Evolutionary conservation across 35 echinoderm and acorn worm species (phyloP), one percentile per base, ranked within the genome.

Genomic region (Holothuria glaberrima): DNA sequence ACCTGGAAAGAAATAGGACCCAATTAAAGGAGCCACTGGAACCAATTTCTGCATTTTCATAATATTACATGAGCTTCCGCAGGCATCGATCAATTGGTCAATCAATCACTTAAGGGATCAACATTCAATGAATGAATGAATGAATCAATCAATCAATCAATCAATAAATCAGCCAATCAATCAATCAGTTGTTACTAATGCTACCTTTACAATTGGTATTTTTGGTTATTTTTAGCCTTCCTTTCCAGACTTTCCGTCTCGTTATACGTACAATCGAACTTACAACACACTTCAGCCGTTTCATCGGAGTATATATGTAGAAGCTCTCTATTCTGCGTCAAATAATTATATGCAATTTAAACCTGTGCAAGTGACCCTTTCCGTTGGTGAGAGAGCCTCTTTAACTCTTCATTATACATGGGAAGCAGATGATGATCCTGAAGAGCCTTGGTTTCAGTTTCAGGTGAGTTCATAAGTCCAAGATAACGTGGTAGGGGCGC

Each of bases 261-360:
- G 19, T 58, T 76, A 67, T 31, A 34, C 69, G 21, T 78, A 70
- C 10, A 36, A 66, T 35, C 27, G 6, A 19, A 35, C 84, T 89
- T 56, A 76, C 91, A 27, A 68, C 68, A 32, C 56, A 30, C 36
- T 94, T 31, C 13, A 52, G 57, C 59, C 30, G 9, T 30, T 68
- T 48, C 6, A 63, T 31, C 71, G 34, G 3, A 41, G 31, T n/a
- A 3, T 41, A 16, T 21, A 45, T 16, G 18, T 75, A 18, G 33
- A 82, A 26, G 82, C 93, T 14, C 57, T 82, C 9, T 94, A 87
- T 33, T 94, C 93, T 24, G 88, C 93, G 16, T 56, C 80, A 33
- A 59, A 62, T 27, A 87, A 60, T 20, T 94, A 91, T 59, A 72
- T 94, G 25, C 71, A 82, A 29, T 52, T 94, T 30, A 31, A 86